phyloP scores from a whole-genome alignment of 2,797 vertebrate species.

The Eulemur albifrons region DNA sequence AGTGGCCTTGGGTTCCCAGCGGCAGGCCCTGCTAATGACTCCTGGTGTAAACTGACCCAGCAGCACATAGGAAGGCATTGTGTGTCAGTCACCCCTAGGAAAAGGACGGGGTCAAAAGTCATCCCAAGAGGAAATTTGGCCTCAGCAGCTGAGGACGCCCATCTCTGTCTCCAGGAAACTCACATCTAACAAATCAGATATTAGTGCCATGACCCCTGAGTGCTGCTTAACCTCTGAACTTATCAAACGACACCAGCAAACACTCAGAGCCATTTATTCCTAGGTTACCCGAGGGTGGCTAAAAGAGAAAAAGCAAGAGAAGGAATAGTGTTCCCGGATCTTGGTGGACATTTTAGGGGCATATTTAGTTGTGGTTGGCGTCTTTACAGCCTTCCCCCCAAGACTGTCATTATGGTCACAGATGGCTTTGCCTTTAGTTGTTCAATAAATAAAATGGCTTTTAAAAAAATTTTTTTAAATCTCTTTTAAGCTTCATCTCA shows the following conservation, averaged over 20 bases:
- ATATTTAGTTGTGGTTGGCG: background rate
- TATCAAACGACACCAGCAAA: background rate
- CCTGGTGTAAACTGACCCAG: background rate
- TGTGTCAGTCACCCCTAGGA: background rate
- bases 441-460: background rate
- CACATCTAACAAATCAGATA: conserved; percentile 12
- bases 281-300: background rate
- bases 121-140: background rate
- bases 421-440: background rate
- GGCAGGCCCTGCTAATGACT: fast-evolving
- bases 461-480: background rate
- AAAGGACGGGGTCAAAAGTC: conserved; percentile 46
- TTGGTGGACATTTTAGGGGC: background rate
- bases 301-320: background rate
- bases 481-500: conserved; percentile 6
- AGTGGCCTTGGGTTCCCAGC: background rate
- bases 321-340: background rate
- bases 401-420: background rate
- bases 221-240: background rate
- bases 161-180: conserved; percentile 36
- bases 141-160: background rate
- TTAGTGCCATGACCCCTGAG: background rate
- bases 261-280: background rate
- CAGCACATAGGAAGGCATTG: background rate
- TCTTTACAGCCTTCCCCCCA: background rate